These are phyloP conservation scores for Mus caroli DNA, from an alignment of 2,797 vertebrate genomes.

Conservation along the genomic window DNA sequence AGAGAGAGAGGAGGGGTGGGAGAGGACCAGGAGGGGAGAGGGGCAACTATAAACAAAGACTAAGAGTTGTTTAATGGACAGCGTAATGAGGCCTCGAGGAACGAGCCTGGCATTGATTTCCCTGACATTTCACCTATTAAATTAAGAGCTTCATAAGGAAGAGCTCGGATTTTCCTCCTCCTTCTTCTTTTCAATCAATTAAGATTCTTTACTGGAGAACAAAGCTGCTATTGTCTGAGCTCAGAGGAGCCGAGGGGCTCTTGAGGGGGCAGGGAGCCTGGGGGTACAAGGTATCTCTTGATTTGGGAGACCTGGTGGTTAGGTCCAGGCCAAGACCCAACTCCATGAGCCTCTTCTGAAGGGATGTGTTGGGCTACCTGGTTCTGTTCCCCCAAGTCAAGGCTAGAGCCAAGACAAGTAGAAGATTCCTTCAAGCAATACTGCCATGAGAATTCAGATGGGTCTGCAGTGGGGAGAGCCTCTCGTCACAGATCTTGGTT, in stretches of 20 bases:
- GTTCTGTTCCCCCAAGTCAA: neutral
- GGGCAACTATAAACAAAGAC: conserved; percentile 89
- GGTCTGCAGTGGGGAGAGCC: neutral
- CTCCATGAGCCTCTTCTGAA: neutral
- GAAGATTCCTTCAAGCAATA: neutral
- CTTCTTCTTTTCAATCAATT: conserved; percentile 83
- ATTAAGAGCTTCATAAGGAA: conserved; percentile 89
- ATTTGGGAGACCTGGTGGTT: neutral
- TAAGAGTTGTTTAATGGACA: conserved; percentile 89
- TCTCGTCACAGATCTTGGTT: neutral
- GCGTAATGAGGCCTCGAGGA: conserved; percentile 87
- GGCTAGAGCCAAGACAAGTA: neutral
- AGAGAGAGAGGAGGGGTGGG: conserved; percentile 11
- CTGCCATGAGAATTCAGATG: neutral
- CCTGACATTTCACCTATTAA: conserved; percentile 90
- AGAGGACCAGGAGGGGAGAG: neutral
- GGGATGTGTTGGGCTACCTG: neutral
- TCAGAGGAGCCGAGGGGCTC: conserved; percentile 61
- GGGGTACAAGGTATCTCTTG: neutral
- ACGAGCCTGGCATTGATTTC: conserved; percentile 86
- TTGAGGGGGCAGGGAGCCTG: neutral
- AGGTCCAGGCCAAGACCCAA: neutral
- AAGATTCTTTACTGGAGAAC: conserved; percentile 86
- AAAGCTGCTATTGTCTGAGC: conserved; percentile 85
- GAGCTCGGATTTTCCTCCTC: conserved; percentile 79